phyloP scores from a whole-genome alignment of 2,888 invertebrate species.

The Lacanobia oleracea region DNA sequence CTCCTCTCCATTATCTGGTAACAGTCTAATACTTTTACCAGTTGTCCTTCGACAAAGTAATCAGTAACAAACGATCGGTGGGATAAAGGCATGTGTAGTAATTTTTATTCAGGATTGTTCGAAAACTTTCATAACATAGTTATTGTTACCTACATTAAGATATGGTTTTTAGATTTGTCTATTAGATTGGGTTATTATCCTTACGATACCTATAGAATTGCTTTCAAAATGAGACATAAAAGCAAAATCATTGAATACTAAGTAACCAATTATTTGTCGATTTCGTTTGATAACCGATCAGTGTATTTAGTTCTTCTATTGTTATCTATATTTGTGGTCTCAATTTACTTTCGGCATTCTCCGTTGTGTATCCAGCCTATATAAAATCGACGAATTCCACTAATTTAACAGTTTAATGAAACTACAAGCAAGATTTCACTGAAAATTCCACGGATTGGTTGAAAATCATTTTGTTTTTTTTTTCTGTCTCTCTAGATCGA shows the following conservation, averaged over 20 bases:
- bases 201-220: neutral
- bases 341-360: conserved; percentile 2
- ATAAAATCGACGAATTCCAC: neutral
- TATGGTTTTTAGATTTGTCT: neutral
- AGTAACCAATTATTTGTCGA: conserved; percentile 51
- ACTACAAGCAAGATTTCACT: neutral
- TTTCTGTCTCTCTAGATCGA: conserved; percentile 11
- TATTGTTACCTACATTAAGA: neutral
- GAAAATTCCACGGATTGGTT: neutral
- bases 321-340: conserved; percentile 29
- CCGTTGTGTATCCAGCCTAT: conserved; percentile 6
- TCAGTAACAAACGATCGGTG: too few species aligned
- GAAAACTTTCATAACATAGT: neutral
- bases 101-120: too few species aligned
- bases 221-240: conserved; percentile 20
- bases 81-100: too few species aligned
- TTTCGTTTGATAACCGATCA: conserved; percentile 50
- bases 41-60: too few species aligned
- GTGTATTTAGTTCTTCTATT: conserved; percentile 28
- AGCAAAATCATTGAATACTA: conserved; percentile 11
- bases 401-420: neutral
- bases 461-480: neutral
- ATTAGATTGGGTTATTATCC: neutral
- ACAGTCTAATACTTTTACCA: too few species aligned
- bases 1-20: too few species aligned